Percentiles rank a stretch among this genome's conserved stretches.
Conservation (phyloP, 2,113 vertebrate genomes). For the Chlamydotis undulata region DNA sequence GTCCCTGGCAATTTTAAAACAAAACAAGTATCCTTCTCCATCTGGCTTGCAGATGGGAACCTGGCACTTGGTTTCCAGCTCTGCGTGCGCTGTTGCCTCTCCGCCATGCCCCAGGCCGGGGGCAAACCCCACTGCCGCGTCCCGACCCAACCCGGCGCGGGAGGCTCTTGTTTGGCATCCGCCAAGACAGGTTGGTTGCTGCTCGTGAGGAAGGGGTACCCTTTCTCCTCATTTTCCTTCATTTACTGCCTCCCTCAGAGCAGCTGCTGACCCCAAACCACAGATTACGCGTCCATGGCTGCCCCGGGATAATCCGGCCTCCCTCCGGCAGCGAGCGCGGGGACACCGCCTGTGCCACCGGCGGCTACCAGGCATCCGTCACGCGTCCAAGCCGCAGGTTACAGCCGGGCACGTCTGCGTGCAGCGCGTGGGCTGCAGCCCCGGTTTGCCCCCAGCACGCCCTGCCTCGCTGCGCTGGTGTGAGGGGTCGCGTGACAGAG, state of each 20-base stretch:
- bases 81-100: not conserved
- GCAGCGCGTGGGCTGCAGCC: not conserved
- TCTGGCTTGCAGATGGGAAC: conserved; percentile 49
- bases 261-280: not conserved
- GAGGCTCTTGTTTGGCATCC: not conserved
- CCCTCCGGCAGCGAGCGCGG: not conserved
- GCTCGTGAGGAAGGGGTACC: not conserved
- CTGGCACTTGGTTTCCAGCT: not conserved
- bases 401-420: fast-evolving
- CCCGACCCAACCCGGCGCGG: fast-evolving
- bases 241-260: not conserved
- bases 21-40: conserved; percentile 36
- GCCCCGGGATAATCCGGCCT: not conserved
- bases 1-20: conserved; percentile 12
- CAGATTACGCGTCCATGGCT: fast-evolving
- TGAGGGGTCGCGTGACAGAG: fast-evolving
- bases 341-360: not conserved
- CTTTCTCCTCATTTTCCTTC: not conserved
- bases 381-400: fast-evolving
- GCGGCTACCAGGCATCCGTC: not conserved
- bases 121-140: not conserved
- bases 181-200: not conserved
- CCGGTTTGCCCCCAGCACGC: fast-evolving
- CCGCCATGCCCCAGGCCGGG: not conserved
- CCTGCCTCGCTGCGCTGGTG: not conserved